Evolutionary conservation across 1,140 invertebrate genomes (phyloP).

Genomic region (Aphelenchoides fujianensis): DNA sequence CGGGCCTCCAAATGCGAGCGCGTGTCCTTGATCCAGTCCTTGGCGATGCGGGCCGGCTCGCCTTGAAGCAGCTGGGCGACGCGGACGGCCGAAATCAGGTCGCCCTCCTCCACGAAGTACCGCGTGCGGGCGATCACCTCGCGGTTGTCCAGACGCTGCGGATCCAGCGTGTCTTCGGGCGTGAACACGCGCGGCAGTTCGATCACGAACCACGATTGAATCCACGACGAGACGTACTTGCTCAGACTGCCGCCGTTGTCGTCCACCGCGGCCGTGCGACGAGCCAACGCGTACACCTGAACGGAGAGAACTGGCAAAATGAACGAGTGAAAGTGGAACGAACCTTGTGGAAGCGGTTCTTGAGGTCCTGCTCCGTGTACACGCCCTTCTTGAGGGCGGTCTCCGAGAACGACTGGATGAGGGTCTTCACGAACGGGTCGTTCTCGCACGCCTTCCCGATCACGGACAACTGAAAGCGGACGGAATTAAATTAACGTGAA

Average conservation of each 20-base stretch:
- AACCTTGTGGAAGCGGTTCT: slow-evolving; percentile 79
- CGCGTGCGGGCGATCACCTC: slow-evolving; percentile 80
- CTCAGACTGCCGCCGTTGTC: slow-evolving; percentile 74
- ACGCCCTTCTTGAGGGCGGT: slow-evolving; percentile 76
- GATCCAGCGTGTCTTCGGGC: slow-evolving; percentile 62
- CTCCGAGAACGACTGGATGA: slow-evolving; percentile 74
- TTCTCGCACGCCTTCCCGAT: slow-evolving; percentile 61
- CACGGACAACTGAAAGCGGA: slow-evolving; percentile 27
- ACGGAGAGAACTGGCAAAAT: slow-evolving; percentile 43
- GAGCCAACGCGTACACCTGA: slow-evolving; percentile 62
- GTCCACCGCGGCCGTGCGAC: slow-evolving; percentile 77
- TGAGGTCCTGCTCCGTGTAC: slow-evolving; percentile 77
- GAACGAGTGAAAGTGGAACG: too few species aligned
- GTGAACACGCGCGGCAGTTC: slow-evolving; percentile 64
- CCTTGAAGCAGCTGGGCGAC: slow-evolving; percentile 86
- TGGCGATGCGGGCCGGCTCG: slow-evolving; percentile 75
- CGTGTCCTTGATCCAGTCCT: slow-evolving; percentile 81
- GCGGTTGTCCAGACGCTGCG: slow-evolving; percentile 73
- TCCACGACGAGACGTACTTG: slow-evolving; percentile 79
- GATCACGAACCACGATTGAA: slow-evolving; percentile 71
- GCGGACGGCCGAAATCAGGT: slow-evolving; percentile 77
- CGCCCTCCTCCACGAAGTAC: slow-evolving; percentile 79
- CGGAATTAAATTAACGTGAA: slow-evolving; percentile 19
- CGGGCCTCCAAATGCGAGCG: slow-evolving; percentile 80
- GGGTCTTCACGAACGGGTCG: slow-evolving; percentile 70